These are phyloP conservation scores for Bedellia somnulentella DNA, from an alignment of 2,888 invertebrate species.

Conservation along the genomic window DNA sequence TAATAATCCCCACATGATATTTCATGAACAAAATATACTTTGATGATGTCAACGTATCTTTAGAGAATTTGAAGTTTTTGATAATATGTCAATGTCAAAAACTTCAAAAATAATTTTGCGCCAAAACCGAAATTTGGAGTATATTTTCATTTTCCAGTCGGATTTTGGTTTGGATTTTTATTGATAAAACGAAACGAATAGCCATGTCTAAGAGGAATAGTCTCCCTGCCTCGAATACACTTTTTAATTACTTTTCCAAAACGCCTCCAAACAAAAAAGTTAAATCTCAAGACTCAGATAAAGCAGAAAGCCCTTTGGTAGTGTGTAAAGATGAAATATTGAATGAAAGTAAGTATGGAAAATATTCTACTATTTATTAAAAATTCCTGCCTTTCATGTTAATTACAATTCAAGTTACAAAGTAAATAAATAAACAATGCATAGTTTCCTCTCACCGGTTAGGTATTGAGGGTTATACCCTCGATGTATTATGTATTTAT, in stretches of 20 bases:
- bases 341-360: slow-evolving; percentile 28
- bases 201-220: slow-evolving; percentile 51
- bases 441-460: too few species aligned
- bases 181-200: too few species aligned
- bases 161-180: too few species aligned
- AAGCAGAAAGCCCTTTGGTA: slow-evolving; percentile 15
- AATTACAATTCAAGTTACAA: too few species aligned
- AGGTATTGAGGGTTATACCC: too few species aligned
- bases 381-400: too few species aligned
- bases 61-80: too few species aligned
- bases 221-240: slow-evolving; percentile 55
- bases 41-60: too few species aligned
- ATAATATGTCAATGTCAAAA: background rate
- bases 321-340: slow-evolving; percentile 19
- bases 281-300: slow-evolving; percentile 20
- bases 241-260: slow-evolving; percentile 70
- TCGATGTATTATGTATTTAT: too few species aligned
- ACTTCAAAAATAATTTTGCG: background rate
- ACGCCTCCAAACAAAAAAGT: slow-evolving; percentile 52
- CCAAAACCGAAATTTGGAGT: background rate
- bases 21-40: too few species aligned
- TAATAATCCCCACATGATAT: too few species aligned
- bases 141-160: background rate
- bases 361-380: too few species aligned
- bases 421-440: background rate